Conservation (phyloP, 2,113 vertebrate species). For the Sebastes fasciatus region DNA sequence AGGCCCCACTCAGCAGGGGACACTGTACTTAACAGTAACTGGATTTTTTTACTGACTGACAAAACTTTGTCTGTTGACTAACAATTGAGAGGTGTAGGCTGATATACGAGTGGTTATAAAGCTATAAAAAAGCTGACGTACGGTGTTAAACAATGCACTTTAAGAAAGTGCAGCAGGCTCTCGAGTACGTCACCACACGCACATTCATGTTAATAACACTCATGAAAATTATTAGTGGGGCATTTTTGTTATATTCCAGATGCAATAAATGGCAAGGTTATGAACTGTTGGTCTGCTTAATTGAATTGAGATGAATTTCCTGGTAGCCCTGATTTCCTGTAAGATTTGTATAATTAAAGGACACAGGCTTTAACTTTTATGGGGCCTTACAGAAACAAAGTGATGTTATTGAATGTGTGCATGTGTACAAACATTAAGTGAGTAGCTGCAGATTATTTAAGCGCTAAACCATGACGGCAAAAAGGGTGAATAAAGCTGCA, state of each 20-base stretch:
- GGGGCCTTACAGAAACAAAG: constrained; percentile 10
- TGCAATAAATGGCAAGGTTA: constrained; percentile 40
- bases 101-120: constrained; percentile 6
- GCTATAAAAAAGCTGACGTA: neutral
- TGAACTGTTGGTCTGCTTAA: constrained; percentile 41
- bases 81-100: constrained; percentile 26
- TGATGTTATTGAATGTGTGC: neutral
- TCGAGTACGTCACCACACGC: neutral
- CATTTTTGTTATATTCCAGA: constrained; percentile 26
- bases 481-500: constrained; percentile 21
- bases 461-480: constrained; percentile 45
- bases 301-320: constrained; percentile 53
- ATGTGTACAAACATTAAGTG: constrained; percentile 26
- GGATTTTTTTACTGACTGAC: constrained; percentile 28
- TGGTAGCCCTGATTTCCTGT: constrained; percentile 35
- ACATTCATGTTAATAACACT: constrained; percentile 30
- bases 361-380: constrained; percentile 29
- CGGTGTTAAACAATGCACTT: constrained; percentile 11
- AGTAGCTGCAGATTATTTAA: constrained; percentile 64
- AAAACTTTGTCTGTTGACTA: constrained; percentile 36
- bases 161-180: constrained; percentile 2
- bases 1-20: constrained; percentile 38
- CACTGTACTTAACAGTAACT: constrained; percentile 17
- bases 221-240: constrained; percentile 29
- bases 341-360: constrained; percentile 40